Evolutionary conservation across 2,888 invertebrate species (phyloP), one percentile per base, ranked within the genome.

Genomic region (Trachelus iudaicus): DNA sequence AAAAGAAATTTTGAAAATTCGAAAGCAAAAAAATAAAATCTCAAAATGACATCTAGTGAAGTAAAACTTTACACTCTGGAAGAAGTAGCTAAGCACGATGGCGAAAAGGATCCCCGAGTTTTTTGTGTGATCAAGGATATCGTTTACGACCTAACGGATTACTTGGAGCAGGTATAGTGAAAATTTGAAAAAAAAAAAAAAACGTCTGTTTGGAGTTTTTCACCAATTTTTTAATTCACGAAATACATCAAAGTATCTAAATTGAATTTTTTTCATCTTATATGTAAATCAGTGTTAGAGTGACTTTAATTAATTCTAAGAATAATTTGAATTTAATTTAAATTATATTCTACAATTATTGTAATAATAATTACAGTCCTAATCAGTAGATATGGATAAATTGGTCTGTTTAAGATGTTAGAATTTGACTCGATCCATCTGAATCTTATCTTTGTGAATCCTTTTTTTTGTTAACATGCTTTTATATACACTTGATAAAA

Each of bases 101-200:
- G 96, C 1, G 91, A 91, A 83, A 92, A 93, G 69, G 93, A 93
- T 4, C 86, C 92, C 0, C 92, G 92, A 0, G 89, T 92, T 0
- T 96, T 96, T 96, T 89, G 96, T 73, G 92, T 96, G 35, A 92
- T 95, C 83, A 94, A 94, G 85, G 94, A 95, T 86, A 88, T 86
- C 34, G 94, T 96, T 4, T 96, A 96, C 87, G 95, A 96, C 90
- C 93, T 95, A 82, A 95, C 95, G 3, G 91, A 92, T 12, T 96
- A 94, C 86, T 81, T 94, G 1, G 86, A 93, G 11, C 92, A 95
- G 92, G 95, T 95, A 89, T 89, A 2, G 23, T 56, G 9, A 56
- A 56, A 23, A 56, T 23, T 40, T 56, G 6, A 15, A 56, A 56
- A 56, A 9, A 23, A 9, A n/a, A n/a, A n/a, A 23, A 56, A 9